A percentile compares a stretch with the other conserved stretches of the same genome.
Evolutionary conservation across 2,113 vertebrate genomes (phyloP).

Genomic region (Dryoscopus gambensis): DNA sequence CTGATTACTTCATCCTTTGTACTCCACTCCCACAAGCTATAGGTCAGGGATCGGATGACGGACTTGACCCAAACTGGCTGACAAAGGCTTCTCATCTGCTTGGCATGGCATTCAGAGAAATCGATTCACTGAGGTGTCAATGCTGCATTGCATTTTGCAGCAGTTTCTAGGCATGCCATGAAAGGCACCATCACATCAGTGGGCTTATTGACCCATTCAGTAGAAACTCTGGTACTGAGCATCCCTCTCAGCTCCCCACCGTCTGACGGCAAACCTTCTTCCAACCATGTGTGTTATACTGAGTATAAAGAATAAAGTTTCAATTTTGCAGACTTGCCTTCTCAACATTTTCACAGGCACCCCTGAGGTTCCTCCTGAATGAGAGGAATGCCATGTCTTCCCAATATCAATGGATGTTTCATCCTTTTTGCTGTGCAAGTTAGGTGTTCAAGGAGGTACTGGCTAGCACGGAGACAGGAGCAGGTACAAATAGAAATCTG

Average conservation of each 20-base stretch:
- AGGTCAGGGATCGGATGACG: neutral
- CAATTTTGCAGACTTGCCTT: neutral
- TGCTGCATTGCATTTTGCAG: neutral
- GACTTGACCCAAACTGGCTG: slow-evolving; percentile 29
- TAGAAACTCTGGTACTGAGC: neutral
- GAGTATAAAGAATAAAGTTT: neutral
- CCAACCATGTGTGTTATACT: neutral
- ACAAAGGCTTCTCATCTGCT: slow-evolving; percentile 34
- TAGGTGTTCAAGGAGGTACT: neutral
- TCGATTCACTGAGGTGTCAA: neutral
- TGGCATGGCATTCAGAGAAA: slow-evolving; percentile 13
- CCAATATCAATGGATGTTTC: neutral
- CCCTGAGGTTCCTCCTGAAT: neutral
- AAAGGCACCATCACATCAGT: neutral
- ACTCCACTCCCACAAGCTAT: neutral
- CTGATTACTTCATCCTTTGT: slow-evolving; percentile 30
- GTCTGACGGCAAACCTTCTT: neutral
- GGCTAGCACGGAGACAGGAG: neutral
- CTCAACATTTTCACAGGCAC: neutral
- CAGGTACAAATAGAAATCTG: neutral
- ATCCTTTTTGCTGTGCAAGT: neutral
- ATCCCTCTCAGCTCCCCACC: neutral
- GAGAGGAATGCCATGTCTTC: neutral
- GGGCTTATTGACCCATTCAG: neutral
- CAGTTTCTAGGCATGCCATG: neutral